phyloP scores from a whole-genome alignment of 2,888 invertebrate species.

The Brachynemurus nebulosus region DNA sequence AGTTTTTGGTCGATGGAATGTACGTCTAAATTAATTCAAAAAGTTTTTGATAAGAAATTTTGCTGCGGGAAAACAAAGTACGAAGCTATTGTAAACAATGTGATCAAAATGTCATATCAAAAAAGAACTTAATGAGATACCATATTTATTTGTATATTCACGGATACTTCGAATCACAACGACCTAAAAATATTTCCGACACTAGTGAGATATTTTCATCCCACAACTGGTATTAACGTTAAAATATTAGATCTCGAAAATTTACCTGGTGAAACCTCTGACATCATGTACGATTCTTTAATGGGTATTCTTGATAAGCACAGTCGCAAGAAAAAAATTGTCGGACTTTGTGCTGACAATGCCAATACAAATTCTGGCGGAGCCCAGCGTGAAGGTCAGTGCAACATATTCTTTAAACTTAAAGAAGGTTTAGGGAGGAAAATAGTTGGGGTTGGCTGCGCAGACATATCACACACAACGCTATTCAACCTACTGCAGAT shows the following conservation, averaged over 20 bases:
- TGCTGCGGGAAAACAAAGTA: constrained; percentile 22
- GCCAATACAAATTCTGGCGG: constrained; percentile 14
- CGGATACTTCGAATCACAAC: constrained; percentile 24
- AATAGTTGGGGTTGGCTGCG: constrained; percentile 22
- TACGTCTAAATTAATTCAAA: constrained; percentile 20
- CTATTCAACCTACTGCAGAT: constrained; percentile 17
- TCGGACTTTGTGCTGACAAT: not conserved
- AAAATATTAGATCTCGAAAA: constrained; percentile 12
- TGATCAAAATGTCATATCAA: no score
- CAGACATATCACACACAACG: constrained; percentile 22
- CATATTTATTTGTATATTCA: constrained; percentile 20
- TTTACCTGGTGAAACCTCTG: constrained; percentile 9
- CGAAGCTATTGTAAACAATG: constrained; percentile 23
- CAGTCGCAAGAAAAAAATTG: constrained; percentile 21
- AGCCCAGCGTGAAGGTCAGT: constrained; percentile 14
- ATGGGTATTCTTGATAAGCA: constrained; percentile 18
- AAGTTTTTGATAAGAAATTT: constrained; percentile 22
- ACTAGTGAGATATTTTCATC: constrained; percentile 19
- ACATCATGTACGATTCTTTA: constrained; percentile 11
- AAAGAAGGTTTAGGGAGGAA: constrained; percentile 16
- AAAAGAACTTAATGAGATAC: no score
- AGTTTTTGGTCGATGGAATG: constrained; percentile 20
- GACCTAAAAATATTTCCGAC: constrained; percentile 23
- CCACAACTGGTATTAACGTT: constrained; percentile 11
- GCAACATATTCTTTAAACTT: constrained; percentile 17